phyloP scores from a whole-genome alignment of 2,113 vertebrate genomes.

The Mormyrus lacerda region DNA sequence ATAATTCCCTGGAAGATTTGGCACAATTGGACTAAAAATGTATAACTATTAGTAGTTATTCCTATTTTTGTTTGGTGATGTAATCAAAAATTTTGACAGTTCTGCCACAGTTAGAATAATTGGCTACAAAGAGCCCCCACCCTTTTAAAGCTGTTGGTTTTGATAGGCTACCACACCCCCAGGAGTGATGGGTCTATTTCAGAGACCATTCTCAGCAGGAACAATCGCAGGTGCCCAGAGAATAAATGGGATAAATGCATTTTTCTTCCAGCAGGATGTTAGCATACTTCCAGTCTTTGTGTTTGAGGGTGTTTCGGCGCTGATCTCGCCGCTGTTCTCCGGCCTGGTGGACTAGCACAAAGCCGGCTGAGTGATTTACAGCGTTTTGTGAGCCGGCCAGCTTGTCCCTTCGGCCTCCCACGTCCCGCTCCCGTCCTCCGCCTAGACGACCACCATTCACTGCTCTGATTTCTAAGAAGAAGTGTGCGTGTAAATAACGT shows the following conservation, averaged over 20 bases:
- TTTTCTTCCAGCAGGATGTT: constrained; percentile 2
- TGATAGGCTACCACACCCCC: neutral
- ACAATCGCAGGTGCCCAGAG: constrained; percentile 1
- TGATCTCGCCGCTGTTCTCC: neutral
- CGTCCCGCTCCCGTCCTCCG: neutral
- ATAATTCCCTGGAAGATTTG: neutral
- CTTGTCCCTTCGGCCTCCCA: neutral
- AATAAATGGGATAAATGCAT: neutral
- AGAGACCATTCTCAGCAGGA: constrained; percentile 8
- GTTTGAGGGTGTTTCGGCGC: neutral
- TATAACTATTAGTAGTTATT: neutral
- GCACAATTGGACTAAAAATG: neutral
- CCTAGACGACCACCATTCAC: neutral
- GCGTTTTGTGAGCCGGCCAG: neutral
- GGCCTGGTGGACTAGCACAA: neutral
- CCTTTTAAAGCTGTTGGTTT: neutral
- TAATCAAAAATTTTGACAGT: neutral
- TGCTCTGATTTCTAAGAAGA: neutral
- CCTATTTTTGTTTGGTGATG: neutral
- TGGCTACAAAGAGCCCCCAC: neutral
- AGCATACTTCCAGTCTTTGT: constrained; percentile 7
- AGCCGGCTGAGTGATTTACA: neutral
- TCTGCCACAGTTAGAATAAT: neutral
- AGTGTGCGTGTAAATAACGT: neutral
- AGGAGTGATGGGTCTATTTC: neutral